Evolutionary conservation across 1,140 invertebrate genomes (phyloP).

Genomic region (Propsilocerus akamusi): DNA sequence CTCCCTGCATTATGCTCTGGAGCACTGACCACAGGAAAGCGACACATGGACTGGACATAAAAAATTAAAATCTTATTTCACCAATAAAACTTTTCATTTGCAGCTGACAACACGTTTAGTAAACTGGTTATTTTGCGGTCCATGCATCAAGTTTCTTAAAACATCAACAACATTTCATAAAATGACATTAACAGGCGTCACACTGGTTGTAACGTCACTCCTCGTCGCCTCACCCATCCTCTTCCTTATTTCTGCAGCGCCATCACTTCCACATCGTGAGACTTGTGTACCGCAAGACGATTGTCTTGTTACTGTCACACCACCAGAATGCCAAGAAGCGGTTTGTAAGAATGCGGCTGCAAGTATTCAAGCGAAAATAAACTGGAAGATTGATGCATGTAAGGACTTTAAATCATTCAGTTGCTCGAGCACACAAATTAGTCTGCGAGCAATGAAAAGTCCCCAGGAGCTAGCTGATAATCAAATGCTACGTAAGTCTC

Average conservation of each 20-base stretch:
- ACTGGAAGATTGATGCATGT: constrained; percentile 30
- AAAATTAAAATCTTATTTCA: too few relatives aligned
- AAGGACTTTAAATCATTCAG: constrained; percentile 40
- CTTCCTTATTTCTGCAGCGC: constrained; percentile 36
- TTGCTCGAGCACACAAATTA: constrained; percentile 21
- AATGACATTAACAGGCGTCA: constrained; percentile 36
- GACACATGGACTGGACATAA: too few relatives aligned
- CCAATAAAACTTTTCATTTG: too few relatives aligned
- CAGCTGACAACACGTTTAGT: not conserved
- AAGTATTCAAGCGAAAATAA: constrained; percentile 19
- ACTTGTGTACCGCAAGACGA: constrained; percentile 26
- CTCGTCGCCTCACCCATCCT: constrained; percentile 37
- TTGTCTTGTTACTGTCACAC: constrained; percentile 15
- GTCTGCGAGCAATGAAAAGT: constrained; percentile 16
- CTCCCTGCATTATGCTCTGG: too few relatives aligned
- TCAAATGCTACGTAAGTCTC: constrained; percentile 20
- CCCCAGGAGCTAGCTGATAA: constrained; percentile 21
- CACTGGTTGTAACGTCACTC: constrained; percentile 34
- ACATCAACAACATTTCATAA: constrained; percentile 37
- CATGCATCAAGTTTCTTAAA: constrained; percentile 31
- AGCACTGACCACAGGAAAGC: too few relatives aligned
- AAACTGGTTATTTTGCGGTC: constrained; percentile 36
- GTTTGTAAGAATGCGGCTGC: constrained; percentile 20
- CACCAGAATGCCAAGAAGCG: constrained; percentile 17
- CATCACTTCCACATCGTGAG: constrained; percentile 29